These are phyloP conservation scores for Thaumatotibia leucotreta DNA, from an alignment of 1,140 invertebrate genomes.

Conservation along the genomic window DNA sequence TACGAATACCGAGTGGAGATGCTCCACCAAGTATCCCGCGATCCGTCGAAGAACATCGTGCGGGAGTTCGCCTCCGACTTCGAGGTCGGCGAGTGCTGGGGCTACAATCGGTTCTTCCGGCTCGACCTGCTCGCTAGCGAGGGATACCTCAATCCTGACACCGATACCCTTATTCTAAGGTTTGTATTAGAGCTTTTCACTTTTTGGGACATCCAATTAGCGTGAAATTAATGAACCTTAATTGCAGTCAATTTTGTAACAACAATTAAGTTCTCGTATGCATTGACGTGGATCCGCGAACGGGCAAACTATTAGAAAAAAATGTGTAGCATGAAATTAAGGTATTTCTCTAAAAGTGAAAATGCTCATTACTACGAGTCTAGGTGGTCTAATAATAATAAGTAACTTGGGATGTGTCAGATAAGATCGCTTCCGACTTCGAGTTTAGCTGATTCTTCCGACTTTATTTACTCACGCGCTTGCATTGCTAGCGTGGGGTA, in stretches of 20 bases:
- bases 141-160: slow-evolving; percentile 88
- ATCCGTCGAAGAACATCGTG: slow-evolving; percentile 93
- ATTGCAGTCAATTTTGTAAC: too few relatives aligned
- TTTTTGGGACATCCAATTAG: too few relatives aligned
- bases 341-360: too few relatives aligned
- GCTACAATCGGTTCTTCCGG: slow-evolving; percentile 95
- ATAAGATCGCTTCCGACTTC: slow-evolving; percentile 97
- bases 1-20: slow-evolving; percentile 97
- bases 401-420: too few relatives aligned
- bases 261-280: too few relatives aligned
- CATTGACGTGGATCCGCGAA: too few relatives aligned
- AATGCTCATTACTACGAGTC: too few relatives aligned
- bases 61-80: slow-evolving; percentile 96
- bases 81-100: slow-evolving; percentile 98
- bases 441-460: slow-evolving; percentile 96
- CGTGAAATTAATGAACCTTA: too few relatives aligned
- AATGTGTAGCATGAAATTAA: too few relatives aligned
- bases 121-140: slow-evolving; percentile 93
- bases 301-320: too few relatives aligned
- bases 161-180: slow-evolving; percentile 86
- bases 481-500: slow-evolving; percentile 96
- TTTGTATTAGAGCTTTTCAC: slow-evolving; percentile 38
- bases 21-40: slow-evolving; percentile 92
- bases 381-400: too few relatives aligned
- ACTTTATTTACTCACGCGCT: slow-evolving; percentile 90